phyloP scores from a whole-genome alignment of 2,113 vertebrate genomes.

The Pangasianodon gigas region DNA sequence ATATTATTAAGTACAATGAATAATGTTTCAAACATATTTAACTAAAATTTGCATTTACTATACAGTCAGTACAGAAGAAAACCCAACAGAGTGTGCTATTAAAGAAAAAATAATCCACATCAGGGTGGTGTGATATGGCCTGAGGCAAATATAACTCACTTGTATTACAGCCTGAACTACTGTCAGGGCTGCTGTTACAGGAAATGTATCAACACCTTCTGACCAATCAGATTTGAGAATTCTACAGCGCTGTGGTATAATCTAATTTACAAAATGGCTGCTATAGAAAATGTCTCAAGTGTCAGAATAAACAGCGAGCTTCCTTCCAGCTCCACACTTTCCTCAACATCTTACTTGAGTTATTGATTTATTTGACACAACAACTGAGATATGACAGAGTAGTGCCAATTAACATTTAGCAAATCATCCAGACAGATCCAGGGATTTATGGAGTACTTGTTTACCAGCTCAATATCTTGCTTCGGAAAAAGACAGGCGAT shows the following conservation, averaged over 20 bases:
- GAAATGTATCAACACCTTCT: not conserved
- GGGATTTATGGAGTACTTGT: not conserved
- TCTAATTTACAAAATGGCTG: not conserved
- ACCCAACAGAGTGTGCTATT: not conserved
- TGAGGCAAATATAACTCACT: not conserved
- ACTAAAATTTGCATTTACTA: not conserved
- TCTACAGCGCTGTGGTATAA: not conserved
- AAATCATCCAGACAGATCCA: conserved; percentile 2
- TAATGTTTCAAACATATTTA: too few species aligned
- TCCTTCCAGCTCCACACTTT: not conserved
- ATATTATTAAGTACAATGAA: too few species aligned
- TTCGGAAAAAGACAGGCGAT: not conserved
- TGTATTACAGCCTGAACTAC: not conserved
- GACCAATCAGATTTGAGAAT: not conserved
- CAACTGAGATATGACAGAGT: not conserved
- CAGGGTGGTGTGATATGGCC: not conserved
- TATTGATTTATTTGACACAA: conserved; percentile 3
- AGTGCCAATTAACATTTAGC: conserved; percentile 32
- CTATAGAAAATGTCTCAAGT: not conserved
- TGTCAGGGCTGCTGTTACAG: not conserved
- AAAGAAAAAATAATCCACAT: not conserved
- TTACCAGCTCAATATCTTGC: conserved; percentile 6
- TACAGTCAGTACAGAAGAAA: not conserved
- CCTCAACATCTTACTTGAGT: conserved; percentile 6
- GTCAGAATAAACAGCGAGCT: not conserved